Conservation (phyloP, 1,140 invertebrate species). For the Lerema accius region DNA sequence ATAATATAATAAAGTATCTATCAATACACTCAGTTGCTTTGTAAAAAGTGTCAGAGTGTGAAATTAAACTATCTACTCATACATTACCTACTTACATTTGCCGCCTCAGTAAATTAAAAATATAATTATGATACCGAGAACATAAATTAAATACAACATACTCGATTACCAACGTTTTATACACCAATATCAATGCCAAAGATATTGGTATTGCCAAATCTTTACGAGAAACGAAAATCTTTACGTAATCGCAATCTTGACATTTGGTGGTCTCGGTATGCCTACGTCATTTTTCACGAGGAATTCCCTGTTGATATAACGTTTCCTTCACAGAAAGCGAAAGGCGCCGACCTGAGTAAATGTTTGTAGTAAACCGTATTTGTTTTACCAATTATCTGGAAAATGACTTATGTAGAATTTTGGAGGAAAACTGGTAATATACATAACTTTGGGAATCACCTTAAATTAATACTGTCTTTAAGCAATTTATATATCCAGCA, state of each 20-base stretch:
- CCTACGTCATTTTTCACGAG: constrained; percentile 41
- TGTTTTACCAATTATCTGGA: constrained; percentile 25
- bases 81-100: no score
- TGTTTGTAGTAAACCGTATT: constrained; percentile 33
- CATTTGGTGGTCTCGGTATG: constrained; percentile 52
- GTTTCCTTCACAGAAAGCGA: constrained; percentile 45
- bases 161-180: not conserved
- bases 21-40: no score
- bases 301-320: constrained; percentile 50
- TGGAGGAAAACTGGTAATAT: no score
- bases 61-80: no score
- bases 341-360: constrained; percentile 41
- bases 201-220: constrained; percentile 51
- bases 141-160: no score
- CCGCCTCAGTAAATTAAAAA: no score
- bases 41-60: no score
- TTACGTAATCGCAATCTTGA: constrained; percentile 64
- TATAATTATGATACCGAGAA: no score
- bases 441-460: no score
- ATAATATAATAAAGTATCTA: no score
- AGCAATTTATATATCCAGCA: no score
- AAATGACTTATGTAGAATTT: constrained; percentile 19
- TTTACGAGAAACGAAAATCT: constrained; percentile 42
- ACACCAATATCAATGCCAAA: constrained; percentile 5
- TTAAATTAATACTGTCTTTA: no score